Base-by-base conservation (phyloP, 2,113 vertebrate genomes). In the Xiphias gladius region DNA sequence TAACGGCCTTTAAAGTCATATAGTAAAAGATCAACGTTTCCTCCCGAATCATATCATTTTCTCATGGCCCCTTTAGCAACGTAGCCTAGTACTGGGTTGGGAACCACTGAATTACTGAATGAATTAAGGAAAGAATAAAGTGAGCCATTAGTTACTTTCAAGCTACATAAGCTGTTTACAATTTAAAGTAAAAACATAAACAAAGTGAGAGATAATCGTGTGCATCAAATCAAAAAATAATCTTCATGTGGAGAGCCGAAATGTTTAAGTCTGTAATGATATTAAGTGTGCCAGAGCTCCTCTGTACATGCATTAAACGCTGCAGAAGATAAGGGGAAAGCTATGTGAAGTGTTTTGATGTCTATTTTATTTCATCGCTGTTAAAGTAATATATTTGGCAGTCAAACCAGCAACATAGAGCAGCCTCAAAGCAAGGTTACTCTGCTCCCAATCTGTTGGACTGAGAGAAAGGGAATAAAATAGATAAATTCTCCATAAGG, bases 401-500 rank as follows among this genome's bases (percentile, higher is more conserved):
- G 88, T 86, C 89, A 85, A 78, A 93, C 73, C 89, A 79, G 84
- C 76, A 88, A 79, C 83, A 85, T 16, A 65, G 84, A 78, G 90
- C 78, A 65, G 79, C 90, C 86, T 91, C 84, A 94, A 93, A 91
- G 89, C 90, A 91, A 91, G 85, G 93, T 92, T 93, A 93, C 78
- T 76, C 81, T 68, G 82, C 83, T 90, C 79, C 74, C 91, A 91
- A 93, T 91, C 91, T 91, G 91, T 81, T 91, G 89, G 88, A 86
- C 91, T 64, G 80, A 90, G 87, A 91, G 88, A 86, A 91, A 88
- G 86, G 83, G 78, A 87, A 88, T 39, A 84, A 80, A 78, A 86
- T 79, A 89, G 90, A 92, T 92, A 93, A 90, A 93, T 90, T 89
- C 87, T 94, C 91, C 88, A 90, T 91, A 92, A 92, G 86, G 91